Base-by-base conservation (phyloP, 2,113 vertebrate genomes). In the Anhinga anhinga region DNA sequence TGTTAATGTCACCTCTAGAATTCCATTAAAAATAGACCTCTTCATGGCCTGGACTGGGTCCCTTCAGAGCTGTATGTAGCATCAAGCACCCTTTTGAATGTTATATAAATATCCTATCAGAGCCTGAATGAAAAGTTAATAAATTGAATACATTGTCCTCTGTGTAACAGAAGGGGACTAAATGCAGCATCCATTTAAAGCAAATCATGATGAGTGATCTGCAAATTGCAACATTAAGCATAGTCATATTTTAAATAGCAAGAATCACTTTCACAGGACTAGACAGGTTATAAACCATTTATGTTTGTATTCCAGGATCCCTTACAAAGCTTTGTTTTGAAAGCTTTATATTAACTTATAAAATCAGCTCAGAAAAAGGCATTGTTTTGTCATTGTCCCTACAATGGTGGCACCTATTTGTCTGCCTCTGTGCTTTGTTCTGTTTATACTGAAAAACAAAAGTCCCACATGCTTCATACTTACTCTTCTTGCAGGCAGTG, bases 361-460 rank as follows among this genome's bases (percentile, higher is more conserved):
- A 87, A 93, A 91, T 71, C 29, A 34, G 26, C 77, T 82, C 47
- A 50, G 80, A 20, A 58, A 86, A 70, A 69, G 26, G 36, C 34
- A 45, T 69, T 91, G 47, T 69, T 96, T 91, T 94, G 81, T 95
- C 77, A 62, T 49, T 74, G 84, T 93, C 93, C 50, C 72, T 69
- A 9, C 61, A 47, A 10, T 2, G 56, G 59, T 89, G 78, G 73
- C 91, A 86, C 63, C 76, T 26, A 19, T 53, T 58, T 93, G 49
- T 88, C 90, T 95, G 61, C 36, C 62, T 73, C 47, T 25, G 15
- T 27, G 42, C 20, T 71, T 88, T 90, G n/a, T 23, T 89, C 52
- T 59, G 17, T 38, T 73, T 36, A 13, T 1, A 69, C 15, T 15
- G 26, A 84, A 50, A 59, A 70, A 45, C 3, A 2, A 70, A 74